A percentile compares a stretch with the other conserved stretches of the same genome.
These are phyloP conservation scores for Nasonia oneida DNA, from an alignment of 2,888 invertebrate genomes.

Conservation along the genomic window DNA sequence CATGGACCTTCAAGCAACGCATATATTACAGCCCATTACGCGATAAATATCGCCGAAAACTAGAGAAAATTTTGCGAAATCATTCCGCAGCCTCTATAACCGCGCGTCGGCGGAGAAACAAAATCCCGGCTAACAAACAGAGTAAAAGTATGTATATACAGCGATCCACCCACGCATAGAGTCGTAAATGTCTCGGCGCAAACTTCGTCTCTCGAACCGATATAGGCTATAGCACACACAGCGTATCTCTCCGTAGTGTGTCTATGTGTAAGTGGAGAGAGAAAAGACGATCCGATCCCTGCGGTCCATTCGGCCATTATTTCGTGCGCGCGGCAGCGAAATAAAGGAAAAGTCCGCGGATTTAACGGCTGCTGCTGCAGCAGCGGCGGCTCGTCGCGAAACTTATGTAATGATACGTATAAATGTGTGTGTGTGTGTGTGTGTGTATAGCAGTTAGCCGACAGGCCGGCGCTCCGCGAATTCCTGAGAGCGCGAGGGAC, in stretches of 20 bases:
- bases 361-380: not conserved
- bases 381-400: slow-evolving; percentile 17
- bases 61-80: no score
- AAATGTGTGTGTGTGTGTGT: not conserved
- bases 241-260: no score
- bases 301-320: slow-evolving; percentile 1
- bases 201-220: slow-evolving; percentile 1
- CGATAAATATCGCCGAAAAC: no score
- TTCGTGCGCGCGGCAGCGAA: slow-evolving; percentile 27
- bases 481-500: slow-evolving; percentile 29
- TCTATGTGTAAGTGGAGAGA: no score
- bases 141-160: not conserved
- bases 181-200: slow-evolving; percentile 11
- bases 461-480: slow-evolving; percentile 7
- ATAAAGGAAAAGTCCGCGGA: slow-evolving; percentile 11
- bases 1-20: no score
- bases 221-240: not conserved
- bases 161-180: not conserved
- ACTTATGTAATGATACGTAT: slow-evolving; percentile 39
- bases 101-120: not conserved
- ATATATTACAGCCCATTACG: no score
- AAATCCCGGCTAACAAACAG: not conserved
- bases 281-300: not conserved
- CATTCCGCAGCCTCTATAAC: not conserved
- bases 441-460: not conserved